Base-by-base conservation (phyloP, 2,888 invertebrate genomes). In the Sturmia bella region DNA sequence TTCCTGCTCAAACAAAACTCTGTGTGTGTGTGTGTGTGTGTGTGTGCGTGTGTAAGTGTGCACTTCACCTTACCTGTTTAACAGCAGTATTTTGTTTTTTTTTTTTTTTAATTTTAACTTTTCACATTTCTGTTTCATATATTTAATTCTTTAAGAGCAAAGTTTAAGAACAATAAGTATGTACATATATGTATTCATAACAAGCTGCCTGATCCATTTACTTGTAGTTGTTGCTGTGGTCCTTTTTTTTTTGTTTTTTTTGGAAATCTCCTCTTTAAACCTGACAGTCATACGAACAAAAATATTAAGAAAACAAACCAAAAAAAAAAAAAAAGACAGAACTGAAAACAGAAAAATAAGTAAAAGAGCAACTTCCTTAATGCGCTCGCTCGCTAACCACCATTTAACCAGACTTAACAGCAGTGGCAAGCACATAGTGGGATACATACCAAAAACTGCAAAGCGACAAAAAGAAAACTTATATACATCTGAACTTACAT, bases 381-480 rank as follows among this genome's bases (percentile, higher is more conserved):
- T 66, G 37, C 50, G 61, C 56, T 75, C 59, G 39, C 70, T 66
- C 50, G 61, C 56, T 75, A 59, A 45, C 70, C 70, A 80, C 37
- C 59, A 70, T 66, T 80, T 75, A 80, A 70, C 75, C 75, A 70
- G 69, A 43, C 69, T 45, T 63, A 75, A 70, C 70, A 59, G 72
- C 70, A 59, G 72, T 66, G 72, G 66, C 70, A 64, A 70, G 32
- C n/a, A n/a, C n/a, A n/a, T 70, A 64, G 57, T 70, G 56, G 19
- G 56, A 57, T 70, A 70, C 70, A 77, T 7, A 61, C 50, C 24
- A 37, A 50, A n/a, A 48, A n/a, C n/a, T n/a, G n/a, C n/a, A 19
- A 48, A 50, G 9, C 6, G 6, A 32, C 32, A 32, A 32, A 39
- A 43, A 52, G n/a, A 52, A 57, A 50, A 48, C 24, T 24, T 41